These are phyloP conservation scores for Temnopleurus reevesii DNA, from an alignment of 53 echinoderm and acorn worm genomes.

Conservation along the genomic window DNA sequence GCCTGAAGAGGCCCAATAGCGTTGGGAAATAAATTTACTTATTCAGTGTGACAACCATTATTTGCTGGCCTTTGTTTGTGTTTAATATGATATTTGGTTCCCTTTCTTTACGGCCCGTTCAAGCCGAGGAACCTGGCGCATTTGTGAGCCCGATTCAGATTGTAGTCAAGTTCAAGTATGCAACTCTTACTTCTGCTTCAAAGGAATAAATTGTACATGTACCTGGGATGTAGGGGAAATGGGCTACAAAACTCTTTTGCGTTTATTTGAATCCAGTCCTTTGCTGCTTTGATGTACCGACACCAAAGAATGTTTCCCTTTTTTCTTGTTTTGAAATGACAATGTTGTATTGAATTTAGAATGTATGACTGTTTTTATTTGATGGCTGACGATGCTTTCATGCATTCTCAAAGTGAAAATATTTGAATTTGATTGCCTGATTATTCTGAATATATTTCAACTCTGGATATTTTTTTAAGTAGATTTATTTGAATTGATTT, in stretches of 20 bases:
- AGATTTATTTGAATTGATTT: too few relatives aligned
- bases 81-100: conserved; percentile 42
- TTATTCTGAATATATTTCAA: too few relatives aligned
- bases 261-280: neutral
- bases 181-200: neutral
- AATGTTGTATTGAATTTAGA: neutral
- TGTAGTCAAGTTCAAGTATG: conserved; percentile 42
- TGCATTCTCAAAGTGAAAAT: neutral
- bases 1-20: conserved; percentile 30
- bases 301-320: neutral
- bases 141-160: conserved; percentile 6
- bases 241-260: neutral
- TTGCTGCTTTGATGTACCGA: conserved; percentile 24
- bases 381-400: neutral
- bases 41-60: conserved; percentile 56
- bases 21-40: conserved; percentile 52
- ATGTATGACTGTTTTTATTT: neutral
- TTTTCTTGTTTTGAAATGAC: too few relatives aligned
- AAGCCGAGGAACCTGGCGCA: neutral
- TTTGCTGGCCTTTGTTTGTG: conserved; percentile 33
- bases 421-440: too few relatives aligned
- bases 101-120: conserved; percentile 27
- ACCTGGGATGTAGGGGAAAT: neutral
- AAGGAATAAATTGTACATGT: neutral
- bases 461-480: too few relatives aligned